Evolutionary conservation across 2,888 invertebrate species (phyloP).

Genomic region (Tiliacea citrago): DNA sequence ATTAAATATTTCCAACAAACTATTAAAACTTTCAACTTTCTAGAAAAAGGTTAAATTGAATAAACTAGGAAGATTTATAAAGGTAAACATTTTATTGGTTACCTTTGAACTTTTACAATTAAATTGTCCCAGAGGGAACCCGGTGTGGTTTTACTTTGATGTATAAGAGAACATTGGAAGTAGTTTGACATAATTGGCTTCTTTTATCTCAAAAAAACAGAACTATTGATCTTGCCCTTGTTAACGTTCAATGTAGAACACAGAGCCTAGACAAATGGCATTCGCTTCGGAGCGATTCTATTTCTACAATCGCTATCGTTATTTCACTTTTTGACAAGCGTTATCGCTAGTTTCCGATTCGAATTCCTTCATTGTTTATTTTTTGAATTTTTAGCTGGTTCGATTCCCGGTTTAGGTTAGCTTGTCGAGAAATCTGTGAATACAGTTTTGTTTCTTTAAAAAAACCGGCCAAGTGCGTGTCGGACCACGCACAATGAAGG

Average conservation of each 20-base stretch:
- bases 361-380: too few relatives aligned
- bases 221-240: slow-evolving; percentile 28
- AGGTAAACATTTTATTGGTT: background rate
- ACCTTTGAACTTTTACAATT: slow-evolving; percentile 12
- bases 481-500: too few relatives aligned
- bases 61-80: background rate
- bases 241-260: background rate
- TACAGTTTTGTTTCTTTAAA: too few relatives aligned
- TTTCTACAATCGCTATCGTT: too few relatives aligned
- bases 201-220: slow-evolving; percentile 22
- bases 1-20: background rate
- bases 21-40: background rate
- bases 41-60: background rate
- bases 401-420: too few relatives aligned
- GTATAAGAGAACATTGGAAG: slow-evolving; percentile 15
- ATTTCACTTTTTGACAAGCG: too few relatives aligned
- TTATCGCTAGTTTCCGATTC: too few relatives aligned
- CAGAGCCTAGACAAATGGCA: too few relatives aligned
- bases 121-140: slow-evolving; percentile 11
- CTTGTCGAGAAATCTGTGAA: too few relatives aligned
- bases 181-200: slow-evolving; percentile 18
- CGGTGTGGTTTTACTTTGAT: slow-evolving; percentile 12
- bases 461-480: too few relatives aligned
- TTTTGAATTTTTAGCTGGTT: too few relatives aligned
- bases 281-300: too few relatives aligned